phyloP scores from a whole-genome alignment of 2,113 vertebrate species.

The Plecturocebus donacophilus region DNA sequence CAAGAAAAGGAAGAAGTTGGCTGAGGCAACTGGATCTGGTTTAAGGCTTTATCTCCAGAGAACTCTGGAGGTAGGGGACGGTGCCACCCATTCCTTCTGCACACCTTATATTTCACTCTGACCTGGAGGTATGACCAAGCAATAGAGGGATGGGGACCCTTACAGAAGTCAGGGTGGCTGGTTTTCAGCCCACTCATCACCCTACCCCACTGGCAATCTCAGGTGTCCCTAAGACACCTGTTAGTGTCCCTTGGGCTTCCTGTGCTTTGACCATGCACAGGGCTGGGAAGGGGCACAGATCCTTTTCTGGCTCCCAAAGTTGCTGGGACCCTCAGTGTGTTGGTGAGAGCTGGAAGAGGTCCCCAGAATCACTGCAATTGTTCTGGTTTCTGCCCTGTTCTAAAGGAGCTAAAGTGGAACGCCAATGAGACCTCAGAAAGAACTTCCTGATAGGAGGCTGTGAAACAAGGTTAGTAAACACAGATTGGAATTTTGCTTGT shows the following conservation, averaged over 20 bases:
- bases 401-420: background rate
- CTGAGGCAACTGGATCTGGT: background rate
- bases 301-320: background rate
- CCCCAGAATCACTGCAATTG: background rate
- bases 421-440: background rate
- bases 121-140: background rate
- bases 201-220: background rate
- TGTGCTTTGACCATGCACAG: background rate
- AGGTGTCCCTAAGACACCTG: background rate
- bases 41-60: background rate
- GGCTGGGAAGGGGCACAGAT: background rate
- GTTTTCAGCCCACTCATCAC: background rate
- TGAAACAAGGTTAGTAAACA: background rate
- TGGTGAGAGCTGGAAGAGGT: background rate
- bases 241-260: background rate
- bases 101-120: background rate
- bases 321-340: background rate
- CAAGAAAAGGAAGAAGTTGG: background rate
- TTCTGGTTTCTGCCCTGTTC: background rate
- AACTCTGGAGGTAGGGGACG: background rate
- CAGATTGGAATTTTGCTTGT: background rate
- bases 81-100: background rate
- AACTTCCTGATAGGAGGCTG: background rate
- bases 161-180: background rate
- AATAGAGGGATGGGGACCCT: background rate